Evolutionary conservation across 30 jellyfish, hydroid and myxozoan species (phyloP), one percentile per base, ranked within the genome.

Genomic region (Aurelia sp.): DNA sequence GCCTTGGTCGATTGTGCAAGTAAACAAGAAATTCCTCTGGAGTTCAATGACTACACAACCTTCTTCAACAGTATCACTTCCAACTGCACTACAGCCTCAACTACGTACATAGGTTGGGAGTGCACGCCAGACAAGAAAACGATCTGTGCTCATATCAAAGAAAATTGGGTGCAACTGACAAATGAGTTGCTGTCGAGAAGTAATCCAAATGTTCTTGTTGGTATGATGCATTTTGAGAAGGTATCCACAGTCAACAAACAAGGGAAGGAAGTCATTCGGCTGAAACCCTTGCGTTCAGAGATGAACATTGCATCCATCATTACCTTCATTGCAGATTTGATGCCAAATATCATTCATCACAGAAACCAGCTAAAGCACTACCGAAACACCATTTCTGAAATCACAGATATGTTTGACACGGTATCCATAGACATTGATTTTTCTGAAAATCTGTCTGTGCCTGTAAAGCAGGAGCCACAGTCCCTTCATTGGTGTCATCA

Each of bases 401-500:
- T 73, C 72, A 73, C 71, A 51, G 85, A 73, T 20, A 73, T 73
- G 71, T 73, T 73, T 50, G 61, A 73, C 55, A 73, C 85, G 11
- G 72, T 73, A 23, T 73, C 55, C 55, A 40, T 73, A n/a, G 85
- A 73, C 55, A 51, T 73, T 2, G 85, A 73, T 40, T 73, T 73
- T 50, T 73, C 74, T 69, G 80, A 69, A 69, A 69, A 69, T 57
- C 51, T 69, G 60, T 69, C 80, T 69, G 62, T 7, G 62, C 85
- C 78, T 11, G 85, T 73, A 50, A 73, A 73, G 72, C 72, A 73
- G 35, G 85, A 73, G 41, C 85, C 85, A 50, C 85, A 73, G 20
- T 73, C 85, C 48, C 85, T 73, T 73, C 85, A 73, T 57, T 73
- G 85, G 85, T 73, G 72, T 50, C 85, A 73, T 73, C 72, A 73